These are phyloP conservation scores for Eupithecia abbreviata DNA, from an alignment of 2,888 invertebrate species.

Conservation along the genomic window DNA sequence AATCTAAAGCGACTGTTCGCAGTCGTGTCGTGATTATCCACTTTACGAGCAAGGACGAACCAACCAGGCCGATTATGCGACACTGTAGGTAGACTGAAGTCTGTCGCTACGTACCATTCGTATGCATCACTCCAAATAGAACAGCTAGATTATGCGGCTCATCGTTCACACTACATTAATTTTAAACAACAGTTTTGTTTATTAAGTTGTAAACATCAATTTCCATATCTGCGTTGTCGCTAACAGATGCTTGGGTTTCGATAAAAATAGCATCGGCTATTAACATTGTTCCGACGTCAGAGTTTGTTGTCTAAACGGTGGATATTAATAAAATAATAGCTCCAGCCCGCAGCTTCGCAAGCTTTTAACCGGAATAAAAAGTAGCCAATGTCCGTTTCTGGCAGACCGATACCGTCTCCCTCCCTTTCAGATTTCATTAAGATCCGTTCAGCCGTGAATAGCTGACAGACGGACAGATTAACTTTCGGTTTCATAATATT, in stretches of 20 bases:
- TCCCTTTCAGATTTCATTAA: neutral
- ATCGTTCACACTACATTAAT: slow-evolving; percentile 11
- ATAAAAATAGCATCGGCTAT: neutral
- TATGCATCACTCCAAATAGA: slow-evolving; percentile 31
- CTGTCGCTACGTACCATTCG: slow-evolving; percentile 10
- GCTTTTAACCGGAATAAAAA: neutral
- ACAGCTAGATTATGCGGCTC: slow-evolving; percentile 15
- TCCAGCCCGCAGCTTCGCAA: neutral
- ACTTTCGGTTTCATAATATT: neutral
- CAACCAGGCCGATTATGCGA: slow-evolving; percentile 58
- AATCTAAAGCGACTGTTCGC: slow-evolving; percentile 67
- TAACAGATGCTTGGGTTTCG: slow-evolving; percentile 26
- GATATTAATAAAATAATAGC: neutral
- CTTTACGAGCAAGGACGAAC: slow-evolving; percentile 72
- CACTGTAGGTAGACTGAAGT: slow-evolving; percentile 2
- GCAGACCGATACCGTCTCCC: neutral
- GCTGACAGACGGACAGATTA: neutral
- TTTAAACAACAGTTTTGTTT: neutral
- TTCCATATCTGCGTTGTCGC: slow-evolving; percentile 10
- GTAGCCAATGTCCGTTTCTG: neutral
- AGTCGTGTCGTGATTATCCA: slow-evolving; percentile 77
- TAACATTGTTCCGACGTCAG: neutral
- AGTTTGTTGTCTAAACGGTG: neutral
- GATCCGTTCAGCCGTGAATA: neutral
- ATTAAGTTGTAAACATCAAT: neutral